These are phyloP conservation scores for Tenthredo livida DNA, from an alignment of 2,888 invertebrate species.

Conservation along the genomic window DNA sequence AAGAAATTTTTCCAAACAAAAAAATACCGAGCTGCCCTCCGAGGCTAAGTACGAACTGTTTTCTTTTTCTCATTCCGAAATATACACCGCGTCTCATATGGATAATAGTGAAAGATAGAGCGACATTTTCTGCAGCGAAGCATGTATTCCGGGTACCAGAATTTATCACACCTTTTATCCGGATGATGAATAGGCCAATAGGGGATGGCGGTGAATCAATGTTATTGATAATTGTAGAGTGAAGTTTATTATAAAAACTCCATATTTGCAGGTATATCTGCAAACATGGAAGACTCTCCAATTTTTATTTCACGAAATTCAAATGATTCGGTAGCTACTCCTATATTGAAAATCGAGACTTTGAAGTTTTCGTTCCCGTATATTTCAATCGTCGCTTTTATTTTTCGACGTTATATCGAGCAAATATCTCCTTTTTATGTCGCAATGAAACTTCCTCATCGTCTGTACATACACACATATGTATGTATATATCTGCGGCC, in stretches of 20 bases:
- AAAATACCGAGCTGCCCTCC: too few relatives aligned
- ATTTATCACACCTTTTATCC: too few relatives aligned
- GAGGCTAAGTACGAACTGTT: too few relatives aligned
- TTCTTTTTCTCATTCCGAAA: not conserved
- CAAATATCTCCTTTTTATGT: conserved; percentile 23
- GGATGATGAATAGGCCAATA: not conserved
- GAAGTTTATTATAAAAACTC: not conserved
- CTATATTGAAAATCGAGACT: conserved; percentile 34
- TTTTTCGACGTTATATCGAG: not conserved
- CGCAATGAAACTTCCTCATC: conserved; percentile 15
- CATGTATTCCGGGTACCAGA: not conserved
- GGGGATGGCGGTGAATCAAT: not conserved
- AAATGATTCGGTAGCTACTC: conserved; percentile 14
- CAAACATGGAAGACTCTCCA: not conserved
- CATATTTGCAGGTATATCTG: not conserved
- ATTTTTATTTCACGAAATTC: conserved; percentile 26
- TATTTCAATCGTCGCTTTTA: conserved; percentile 15
- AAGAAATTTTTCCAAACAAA: not conserved
- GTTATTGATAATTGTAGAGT: not conserved
- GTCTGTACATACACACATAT: not conserved
- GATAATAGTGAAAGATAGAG: not conserved
- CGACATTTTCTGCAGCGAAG: not conserved
- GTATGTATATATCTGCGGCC: not conserved
- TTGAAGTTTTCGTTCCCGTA: conserved; percentile 30
- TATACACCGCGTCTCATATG: not conserved